These are phyloP conservation scores for Orchesella flavescens DNA, from an alignment of 2,888 invertebrate species.

Conservation along the genomic window DNA sequence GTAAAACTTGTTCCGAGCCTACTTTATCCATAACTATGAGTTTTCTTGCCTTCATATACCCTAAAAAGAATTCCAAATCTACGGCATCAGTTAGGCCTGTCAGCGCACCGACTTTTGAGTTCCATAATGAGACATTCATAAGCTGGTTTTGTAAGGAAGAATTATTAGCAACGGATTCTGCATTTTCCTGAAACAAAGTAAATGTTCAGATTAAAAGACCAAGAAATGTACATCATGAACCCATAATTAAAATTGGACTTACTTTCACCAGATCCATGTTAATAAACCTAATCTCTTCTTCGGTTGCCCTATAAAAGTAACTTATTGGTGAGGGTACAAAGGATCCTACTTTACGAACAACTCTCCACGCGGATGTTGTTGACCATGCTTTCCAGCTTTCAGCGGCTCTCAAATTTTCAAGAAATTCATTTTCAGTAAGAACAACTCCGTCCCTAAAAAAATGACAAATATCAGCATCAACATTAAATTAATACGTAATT, in stretches of 20 bases:
- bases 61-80: conserved; percentile 59
- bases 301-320: conserved; percentile 24
- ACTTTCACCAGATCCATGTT: conserved; percentile 42
- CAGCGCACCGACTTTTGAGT: conserved; percentile 31
- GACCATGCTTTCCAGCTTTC: conserved; percentile 53
- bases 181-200: not conserved
- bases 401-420: conserved; percentile 27
- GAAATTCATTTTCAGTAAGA: conserved; percentile 31
- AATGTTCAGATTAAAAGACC: not conserved
- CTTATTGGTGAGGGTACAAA: conserved; percentile 27
- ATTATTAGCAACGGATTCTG: conserved; percentile 17
- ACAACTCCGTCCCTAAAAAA: conserved; percentile 37
- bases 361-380: conserved; percentile 22
- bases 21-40: conserved; percentile 58
- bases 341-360: conserved; percentile 21
- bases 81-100: conserved; percentile 28
- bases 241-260: not conserved
- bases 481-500: too few relatives aligned
- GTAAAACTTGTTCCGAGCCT: conserved; percentile 63
- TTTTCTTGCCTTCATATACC: conserved; percentile 52
- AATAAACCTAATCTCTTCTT: conserved; percentile 33
- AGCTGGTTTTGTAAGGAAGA: conserved; percentile 47
- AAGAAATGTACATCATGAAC: not conserved
- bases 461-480: not conserved
- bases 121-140: conserved; percentile 59